Conservation (phyloP, 2,888 invertebrate species). For the Heliconius aoede region DNA sequence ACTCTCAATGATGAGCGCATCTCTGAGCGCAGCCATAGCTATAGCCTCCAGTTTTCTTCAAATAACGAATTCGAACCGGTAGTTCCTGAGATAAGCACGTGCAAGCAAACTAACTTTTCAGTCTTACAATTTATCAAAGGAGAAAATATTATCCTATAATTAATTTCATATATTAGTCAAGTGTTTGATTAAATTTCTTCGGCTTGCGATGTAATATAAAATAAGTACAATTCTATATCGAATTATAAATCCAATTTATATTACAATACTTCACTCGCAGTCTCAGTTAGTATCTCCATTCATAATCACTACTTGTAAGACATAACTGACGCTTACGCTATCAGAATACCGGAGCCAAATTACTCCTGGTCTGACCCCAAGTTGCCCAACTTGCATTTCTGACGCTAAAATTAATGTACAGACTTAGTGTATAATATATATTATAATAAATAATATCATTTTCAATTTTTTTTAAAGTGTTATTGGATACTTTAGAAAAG, state of each 20-base stretch:
- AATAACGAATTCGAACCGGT: too few relatives aligned
- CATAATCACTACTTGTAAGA: conserved; percentile 31
- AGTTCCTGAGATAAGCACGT: too few relatives aligned
- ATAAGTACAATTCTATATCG: background rate
- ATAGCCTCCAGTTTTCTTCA: too few relatives aligned
- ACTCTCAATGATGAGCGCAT: too few relatives aligned
- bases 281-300: conserved; percentile 33
- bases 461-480: too few relatives aligned
- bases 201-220: too few relatives aligned
- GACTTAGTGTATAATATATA: background rate
- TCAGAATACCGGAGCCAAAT: conserved; percentile 32
- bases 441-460: background rate
- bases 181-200: too few relatives aligned
- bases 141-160: too few relatives aligned
- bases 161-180: too few relatives aligned
- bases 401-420: conserved; percentile 9
- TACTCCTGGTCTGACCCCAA: conserved; percentile 17
- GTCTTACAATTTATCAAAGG: too few relatives aligned
- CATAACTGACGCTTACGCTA: conserved; percentile 30
- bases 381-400: conserved; percentile 18
- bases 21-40: background rate
- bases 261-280: conserved; percentile 10
- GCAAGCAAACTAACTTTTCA: too few relatives aligned
- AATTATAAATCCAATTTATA: conserved; percentile 3
- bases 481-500: too few relatives aligned